Base-by-base conservation (phyloP, 2,888 invertebrate genomes). In the Agrochola lychnidis region DNA sequence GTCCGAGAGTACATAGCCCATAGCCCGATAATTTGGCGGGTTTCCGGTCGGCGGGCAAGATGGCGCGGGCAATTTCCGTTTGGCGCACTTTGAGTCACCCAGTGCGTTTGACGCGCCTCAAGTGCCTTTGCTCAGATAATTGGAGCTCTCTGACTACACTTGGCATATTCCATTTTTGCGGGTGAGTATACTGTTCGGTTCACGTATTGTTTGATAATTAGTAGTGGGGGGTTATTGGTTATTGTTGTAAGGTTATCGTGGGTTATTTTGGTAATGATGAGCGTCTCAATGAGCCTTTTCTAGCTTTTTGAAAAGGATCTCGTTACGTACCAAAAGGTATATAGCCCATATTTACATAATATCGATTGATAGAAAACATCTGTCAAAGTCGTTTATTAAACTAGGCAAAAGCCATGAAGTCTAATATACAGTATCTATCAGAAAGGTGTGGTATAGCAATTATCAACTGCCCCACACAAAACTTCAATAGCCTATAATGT, bases 61-160 rank as follows among this genome's bases (percentile, higher is more conserved):
- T 91, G 93, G 92, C 91, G 91, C 87, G 87, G 87, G 93, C 93
- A 94, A 94, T 94, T 94, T 94, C 94, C 93, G 90, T 83, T 84
- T 57, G 59, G 86, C 87, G 86, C 90, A 89, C 92, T 92, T 90
- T 86, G 87, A 87, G 81, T 74, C 79, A 30, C 59, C 81, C 89
- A 84, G 89, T 94, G 94, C 92, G 90, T 92, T 89, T 94, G 94
- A 94, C 94, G 81, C 75, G 69, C 19, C 53, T 72, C 67, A 42
- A 88, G 88, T 68, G 84, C 77, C 89, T 89, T 80, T 77, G 87
- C 85, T 62, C 67, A 76, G 81, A 83, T 89, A 90, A 89, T 89
- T 89, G 90, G 85, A 73, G 75, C 85, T 77, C 79, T 87, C 81
- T 69, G 66, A 71, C 70, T 82, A 57, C 63, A 78, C 59, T 68